Conservation (phyloP, 2,113 vertebrate species). For the Urocolius indicus region DNA sequence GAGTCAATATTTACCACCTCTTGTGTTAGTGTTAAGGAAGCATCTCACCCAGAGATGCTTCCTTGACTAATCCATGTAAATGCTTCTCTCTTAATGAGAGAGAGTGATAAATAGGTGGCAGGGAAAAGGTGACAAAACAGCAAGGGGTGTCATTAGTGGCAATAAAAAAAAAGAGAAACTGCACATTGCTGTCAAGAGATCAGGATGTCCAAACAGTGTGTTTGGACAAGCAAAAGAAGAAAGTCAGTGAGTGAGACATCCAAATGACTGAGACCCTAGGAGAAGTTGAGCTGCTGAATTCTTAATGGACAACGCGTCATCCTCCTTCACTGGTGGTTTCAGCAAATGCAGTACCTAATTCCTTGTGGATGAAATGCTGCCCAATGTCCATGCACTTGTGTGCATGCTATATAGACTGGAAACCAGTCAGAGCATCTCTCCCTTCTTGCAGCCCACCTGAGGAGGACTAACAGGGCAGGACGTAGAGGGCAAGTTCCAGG, state of each 20-base stretch:
- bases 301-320: not conserved
- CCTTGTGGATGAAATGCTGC: not conserved
- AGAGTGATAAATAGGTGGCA: not conserved
- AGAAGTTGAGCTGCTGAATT: not conserved
- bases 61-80: not conserved
- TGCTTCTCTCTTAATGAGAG: not conserved
- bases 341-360: not conserved
- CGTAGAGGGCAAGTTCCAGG: accelerated
- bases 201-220: not conserved
- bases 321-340: not conserved
- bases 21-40: not conserved
- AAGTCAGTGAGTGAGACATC: not conserved
- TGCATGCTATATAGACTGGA: not conserved
- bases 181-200: not conserved
- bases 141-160: not conserved
- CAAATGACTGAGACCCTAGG: not conserved
- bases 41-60: not conserved
- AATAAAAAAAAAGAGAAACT: not conserved
- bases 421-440: not conserved
- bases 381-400: not conserved
- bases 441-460: not conserved
- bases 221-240: not conserved
- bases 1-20: not conserved
- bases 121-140: not conserved
- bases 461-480: not conserved